Base-by-base conservation (phyloP, 2,888 invertebrate species). In the Labia minor region DNA sequence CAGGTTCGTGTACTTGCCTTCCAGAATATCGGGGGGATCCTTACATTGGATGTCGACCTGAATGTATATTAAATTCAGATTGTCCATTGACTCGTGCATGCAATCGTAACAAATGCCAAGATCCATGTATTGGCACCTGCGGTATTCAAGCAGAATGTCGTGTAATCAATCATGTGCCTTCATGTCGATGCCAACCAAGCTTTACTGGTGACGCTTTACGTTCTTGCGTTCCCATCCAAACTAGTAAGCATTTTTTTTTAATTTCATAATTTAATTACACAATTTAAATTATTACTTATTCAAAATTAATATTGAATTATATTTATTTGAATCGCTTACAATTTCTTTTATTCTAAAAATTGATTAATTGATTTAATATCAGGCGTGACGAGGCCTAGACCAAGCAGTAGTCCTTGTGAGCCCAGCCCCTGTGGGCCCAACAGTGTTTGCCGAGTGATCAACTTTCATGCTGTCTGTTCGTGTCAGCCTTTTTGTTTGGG, bases 371-470 rank as follows among this genome's bases (percentile, higher is more conserved):
- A 63, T 67, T 65, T 68, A 49, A 68, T 68, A 66, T 49, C 33
- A 67, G 67, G 67, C 26, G 62, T 66, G n/a, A 49, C 61, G 19
- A 62, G 72, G 66, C 77, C 80, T 73, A 79, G 78, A 71, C 81
- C 79, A 74, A 77, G 78, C 74, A 76, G 80, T 74, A 83, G 87
- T 75, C 89, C 89, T 20, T 90, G 90, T 75, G 79, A 84, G 73
- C 89, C 89, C 69, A 86, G 88, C 71, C 89, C 89, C 69, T 90
- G 90, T 77, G 90, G 90, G 70, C 85, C 88, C 11, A 87, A 89
- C 75, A 89, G 89, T 78, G 82, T 85, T 72, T 90, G 90, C 78
- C 84, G 86, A 67, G 83, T 83, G 65, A 82, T 85, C 73, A 85
- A 86, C 72, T 85, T 85, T 65, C 85, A 88, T 76, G 88, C 89